phyloP scores from a whole-genome alignment of 2,797 vertebrate genomes.

The Parambassis ranga region DNA sequence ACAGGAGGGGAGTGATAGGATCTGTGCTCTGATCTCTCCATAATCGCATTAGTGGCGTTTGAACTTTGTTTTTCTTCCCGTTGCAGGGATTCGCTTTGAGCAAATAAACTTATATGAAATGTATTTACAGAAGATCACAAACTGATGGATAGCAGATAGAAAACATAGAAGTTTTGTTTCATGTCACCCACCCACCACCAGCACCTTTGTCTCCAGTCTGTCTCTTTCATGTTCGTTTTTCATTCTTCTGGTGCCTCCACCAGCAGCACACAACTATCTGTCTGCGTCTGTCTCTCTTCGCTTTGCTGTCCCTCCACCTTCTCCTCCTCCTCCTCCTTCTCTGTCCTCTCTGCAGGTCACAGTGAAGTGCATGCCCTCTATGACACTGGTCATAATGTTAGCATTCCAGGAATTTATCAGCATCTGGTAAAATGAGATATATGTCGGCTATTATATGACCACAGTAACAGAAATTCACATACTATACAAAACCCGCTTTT shows the following conservation, averaged over 20 bases:
- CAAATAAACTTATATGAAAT: conserved; percentile 68
- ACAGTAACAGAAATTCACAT: too few relatives aligned
- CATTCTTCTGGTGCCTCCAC: not conserved
- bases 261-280: conserved; percentile 1
- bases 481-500: not conserved
- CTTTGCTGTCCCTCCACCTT: conserved; percentile 11
- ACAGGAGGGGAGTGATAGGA: conserved; percentile 59
- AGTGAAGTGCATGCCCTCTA: conserved; percentile 43
- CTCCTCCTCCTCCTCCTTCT: conserved; percentile 6
- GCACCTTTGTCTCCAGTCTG: conserved; percentile 30
- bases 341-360: conserved; percentile 48
- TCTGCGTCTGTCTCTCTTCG: conserved; percentile 3
- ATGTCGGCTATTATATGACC: too few relatives aligned
- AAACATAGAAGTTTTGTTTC: conserved; percentile 54
- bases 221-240: conserved; percentile 50
- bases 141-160: conserved; percentile 46
- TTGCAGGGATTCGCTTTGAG: conserved; percentile 53
- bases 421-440: not conserved
- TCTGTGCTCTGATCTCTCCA: conserved; percentile 73
- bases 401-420: not conserved
- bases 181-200: conserved; percentile 47
- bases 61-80: conserved; percentile 71
- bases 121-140: conserved; percentile 63
- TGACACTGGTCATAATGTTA: not conserved
- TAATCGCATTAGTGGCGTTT: conserved; percentile 73